Percentiles rank a stretch among this genome's conserved stretches.
Evolutionary conservation across 1,140 invertebrate genomes (phyloP).

Genomic region (Brachionus paranguensis): DNA sequence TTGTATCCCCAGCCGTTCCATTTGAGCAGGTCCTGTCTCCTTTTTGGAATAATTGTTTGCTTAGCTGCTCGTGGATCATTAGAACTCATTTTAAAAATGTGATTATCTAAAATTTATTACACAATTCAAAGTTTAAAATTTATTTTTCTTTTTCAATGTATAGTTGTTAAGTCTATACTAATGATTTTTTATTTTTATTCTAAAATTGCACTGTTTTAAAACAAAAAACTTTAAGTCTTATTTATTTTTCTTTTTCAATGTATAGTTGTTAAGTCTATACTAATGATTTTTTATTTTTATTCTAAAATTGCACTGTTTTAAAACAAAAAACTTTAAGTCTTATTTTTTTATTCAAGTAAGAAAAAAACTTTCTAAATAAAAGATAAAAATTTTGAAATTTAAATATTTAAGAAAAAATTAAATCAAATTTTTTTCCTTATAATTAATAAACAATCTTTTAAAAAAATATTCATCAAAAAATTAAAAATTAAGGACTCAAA

Average conservation of each 20-base stretch:
- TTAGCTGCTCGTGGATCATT: slow-evolving; percentile 28
- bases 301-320: no score
- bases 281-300: background rate
- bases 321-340: background rate
- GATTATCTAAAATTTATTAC: background rate
- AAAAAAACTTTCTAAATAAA: no score
- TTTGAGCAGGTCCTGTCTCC: slow-evolving; percentile 63
- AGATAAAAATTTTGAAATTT: no score
- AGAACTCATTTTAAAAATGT: slow-evolving; percentile 17
- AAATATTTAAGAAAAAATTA: no score
- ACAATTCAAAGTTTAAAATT: background rate
- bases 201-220: no score
- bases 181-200: background rate
- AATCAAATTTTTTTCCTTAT: no score
- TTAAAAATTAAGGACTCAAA: no score
- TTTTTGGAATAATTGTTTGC: slow-evolving; percentile 9
- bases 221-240: background rate
- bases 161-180: background rate
- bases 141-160: background rate
- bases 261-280: background rate
- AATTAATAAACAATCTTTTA: no score
- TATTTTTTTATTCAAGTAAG: no score
- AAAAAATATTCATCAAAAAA: no score
- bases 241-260: slow-evolving; percentile 40
- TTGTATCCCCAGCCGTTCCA: slow-evolving; percentile 99